A percentile compares a stretch with the other conserved stretches of the same genome.
phyloP scores from a whole-genome alignment of 2,888 invertebrate genomes.

The Rhagium mordax region DNA sequence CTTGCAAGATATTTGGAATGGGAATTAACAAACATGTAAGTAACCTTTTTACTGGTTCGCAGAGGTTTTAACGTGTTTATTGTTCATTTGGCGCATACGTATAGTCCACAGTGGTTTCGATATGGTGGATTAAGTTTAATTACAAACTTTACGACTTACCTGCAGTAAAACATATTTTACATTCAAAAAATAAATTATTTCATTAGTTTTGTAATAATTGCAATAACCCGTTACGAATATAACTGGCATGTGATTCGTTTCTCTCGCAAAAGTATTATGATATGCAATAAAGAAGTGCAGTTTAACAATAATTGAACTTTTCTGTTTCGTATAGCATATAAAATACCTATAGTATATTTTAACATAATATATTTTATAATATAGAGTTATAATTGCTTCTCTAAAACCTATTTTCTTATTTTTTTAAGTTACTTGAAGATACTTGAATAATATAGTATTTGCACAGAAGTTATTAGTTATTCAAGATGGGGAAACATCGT shows the following conservation, averaged over 20 bases:
- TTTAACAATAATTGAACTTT: too few species aligned
- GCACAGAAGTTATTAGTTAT: too few species aligned
- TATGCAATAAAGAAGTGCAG: background rate
- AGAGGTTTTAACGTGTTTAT: too few species aligned
- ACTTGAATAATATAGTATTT: too few species aligned
- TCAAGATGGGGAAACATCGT: too few species aligned
- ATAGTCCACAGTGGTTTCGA: background rate
- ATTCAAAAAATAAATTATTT: slow-evolving; percentile 6
- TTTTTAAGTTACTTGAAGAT: too few species aligned
- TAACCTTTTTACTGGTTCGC: background rate
- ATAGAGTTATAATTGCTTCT: too few species aligned
- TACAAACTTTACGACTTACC: slow-evolving; percentile 10
- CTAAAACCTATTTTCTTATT: too few species aligned
- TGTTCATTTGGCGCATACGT: background rate
- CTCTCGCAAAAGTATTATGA: background rate
- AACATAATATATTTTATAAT: too few species aligned
- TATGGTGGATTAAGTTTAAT: slow-evolving; percentile 10
- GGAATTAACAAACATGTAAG: background rate
- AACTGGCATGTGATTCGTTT: background rate
- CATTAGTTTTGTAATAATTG: background rate
- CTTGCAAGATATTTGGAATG: background rate
- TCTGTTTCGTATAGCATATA: too few species aligned
- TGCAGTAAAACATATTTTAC: slow-evolving; percentile 5
- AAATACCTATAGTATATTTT: too few species aligned
- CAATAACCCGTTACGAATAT: background rate